Evolutionary conservation across 2,113 vertebrate species (phyloP).

Genomic region (Campylomormyrus tamandua): DNA sequence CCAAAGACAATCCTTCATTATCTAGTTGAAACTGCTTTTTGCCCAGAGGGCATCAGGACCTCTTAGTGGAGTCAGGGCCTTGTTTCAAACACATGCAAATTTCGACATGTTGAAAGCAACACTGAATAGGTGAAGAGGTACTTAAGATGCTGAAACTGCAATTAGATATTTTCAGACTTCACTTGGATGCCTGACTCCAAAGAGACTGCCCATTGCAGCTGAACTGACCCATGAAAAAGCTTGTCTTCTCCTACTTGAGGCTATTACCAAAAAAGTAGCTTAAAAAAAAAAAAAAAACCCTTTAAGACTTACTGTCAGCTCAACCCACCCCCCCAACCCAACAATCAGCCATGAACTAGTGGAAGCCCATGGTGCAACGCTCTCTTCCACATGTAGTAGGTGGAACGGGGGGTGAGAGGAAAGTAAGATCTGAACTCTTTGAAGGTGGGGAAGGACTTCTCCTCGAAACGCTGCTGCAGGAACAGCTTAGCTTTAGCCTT

Average conservation of each 20-base stretch:
- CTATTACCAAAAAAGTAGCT: not conserved
- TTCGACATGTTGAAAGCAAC: constrained; percentile 44
- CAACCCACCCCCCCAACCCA: not conserved
- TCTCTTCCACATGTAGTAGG: constrained; percentile 98
- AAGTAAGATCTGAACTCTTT: constrained; percentile 89
- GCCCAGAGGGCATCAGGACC: constrained; percentile 46
- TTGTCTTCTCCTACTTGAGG: not conserved
- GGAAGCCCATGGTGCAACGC: constrained; percentile 85
- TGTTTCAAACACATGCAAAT: constrained; percentile 64
- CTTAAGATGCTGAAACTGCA: constrained; percentile 40
- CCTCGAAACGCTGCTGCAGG: constrained; percentile 84
- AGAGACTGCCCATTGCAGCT: constrained; percentile 2
- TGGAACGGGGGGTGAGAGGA: constrained; percentile 84
- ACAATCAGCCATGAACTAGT: constrained; percentile 69
- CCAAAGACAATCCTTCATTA: constrained; percentile 28
- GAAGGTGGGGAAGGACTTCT: constrained; percentile 87
- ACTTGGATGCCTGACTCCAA: constrained; percentile 11
- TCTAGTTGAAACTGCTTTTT: constrained; percentile 59
- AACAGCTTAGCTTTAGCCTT: constrained; percentile 95
- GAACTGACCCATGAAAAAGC: not conserved
- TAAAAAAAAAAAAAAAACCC: not conserved
- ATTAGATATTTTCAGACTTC: constrained; percentile 21
- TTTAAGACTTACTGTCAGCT: not conserved
- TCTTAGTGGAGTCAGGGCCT: constrained; percentile 37
- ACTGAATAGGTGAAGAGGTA: constrained; percentile 25